Evolutionary conservation across 2,113 vertebrate species (phyloP), one percentile per base, ranked within the genome.

Genomic region (Rhinoptilus africanus): DNA sequence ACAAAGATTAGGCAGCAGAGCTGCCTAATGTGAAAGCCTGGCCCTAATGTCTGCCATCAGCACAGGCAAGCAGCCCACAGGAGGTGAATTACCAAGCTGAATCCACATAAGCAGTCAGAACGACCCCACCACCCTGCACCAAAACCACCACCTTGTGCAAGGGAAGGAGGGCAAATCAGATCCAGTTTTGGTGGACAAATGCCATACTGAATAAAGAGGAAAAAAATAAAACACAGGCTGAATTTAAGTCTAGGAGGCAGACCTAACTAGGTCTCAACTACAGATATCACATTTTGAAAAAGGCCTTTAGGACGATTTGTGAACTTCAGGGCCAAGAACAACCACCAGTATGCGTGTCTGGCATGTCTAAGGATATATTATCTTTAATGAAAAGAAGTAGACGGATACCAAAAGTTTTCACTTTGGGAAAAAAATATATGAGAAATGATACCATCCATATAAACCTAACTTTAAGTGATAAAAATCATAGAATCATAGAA

Each of bases 61-160:
- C 2, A 0, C 54, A 92, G 41, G 45, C 0, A 0, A 75, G 30
- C 23, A 94, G 50, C 35, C 15, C 2, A 0, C 1, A 2, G 74
- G 53, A 86, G 16, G 13, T 24, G 34, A 56, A 53, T 54, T 64
- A 11, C 30, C 13, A 6, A 12, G 27, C 89, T 57, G 37, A 84
- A 62, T 66, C 23, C 4, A 2, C 18, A 27, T 0, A 22, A 39
- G 12, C 45, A 75, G 21, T 22, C n/a, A 81, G 47, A 20, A 48
- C 22, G 7, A 4, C 23, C 4, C 37, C 1, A 0, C 7, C 72
- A 73, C 15, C 5, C 59, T 71, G 24, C 35, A 62, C 27, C 30
- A 81, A 66, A 84, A 86, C 1, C 8, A 72, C 18, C 14, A 57
- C 8, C n/a, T 11, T 11, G n/a, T 32, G 89, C 50, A 75, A 63